Conservation (phyloP, 2,888 invertebrate genomes). For the Pristionchus mayeri region DNA sequence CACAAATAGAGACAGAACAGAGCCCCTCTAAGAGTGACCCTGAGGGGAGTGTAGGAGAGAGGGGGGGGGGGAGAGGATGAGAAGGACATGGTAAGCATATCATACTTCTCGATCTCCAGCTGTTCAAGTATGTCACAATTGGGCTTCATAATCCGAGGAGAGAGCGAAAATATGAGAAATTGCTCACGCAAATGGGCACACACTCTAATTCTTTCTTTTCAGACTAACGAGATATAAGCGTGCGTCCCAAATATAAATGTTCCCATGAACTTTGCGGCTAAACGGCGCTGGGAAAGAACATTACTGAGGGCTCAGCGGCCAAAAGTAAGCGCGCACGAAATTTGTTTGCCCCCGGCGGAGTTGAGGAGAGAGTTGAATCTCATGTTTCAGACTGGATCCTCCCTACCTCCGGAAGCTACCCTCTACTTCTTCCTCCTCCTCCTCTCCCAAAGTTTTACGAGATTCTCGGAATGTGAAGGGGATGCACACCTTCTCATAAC, state of each 20-base stretch:
- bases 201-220: no score
- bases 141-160: not conserved
- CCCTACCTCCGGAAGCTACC: not conserved
- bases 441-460: constrained; percentile 22
- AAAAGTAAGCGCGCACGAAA: not conserved
- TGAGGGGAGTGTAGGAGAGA: not conserved
- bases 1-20: constrained; percentile 20
- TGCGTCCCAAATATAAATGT: not conserved
- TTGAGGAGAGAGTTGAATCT: not conserved
- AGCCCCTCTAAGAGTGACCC: constrained; percentile 27
- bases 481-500: not conserved
- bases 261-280: constrained; percentile 25
- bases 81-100: constrained; percentile 17
- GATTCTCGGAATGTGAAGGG: constrained; percentile 12
- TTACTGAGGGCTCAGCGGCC: not conserved
- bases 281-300: constrained; percentile 9
- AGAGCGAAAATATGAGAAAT: no score
- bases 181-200: no score
- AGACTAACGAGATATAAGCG: no score
- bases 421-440: not conserved
- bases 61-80: not conserved
- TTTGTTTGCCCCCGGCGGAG: not conserved
- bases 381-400: constrained; percentile 19
- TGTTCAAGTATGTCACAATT: constrained; percentile 34
- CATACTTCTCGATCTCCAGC: constrained; percentile 23